Evolutionary conservation across 2,113 vertebrate species (phyloP).

Genomic region (Taxidea taxus): DNA sequence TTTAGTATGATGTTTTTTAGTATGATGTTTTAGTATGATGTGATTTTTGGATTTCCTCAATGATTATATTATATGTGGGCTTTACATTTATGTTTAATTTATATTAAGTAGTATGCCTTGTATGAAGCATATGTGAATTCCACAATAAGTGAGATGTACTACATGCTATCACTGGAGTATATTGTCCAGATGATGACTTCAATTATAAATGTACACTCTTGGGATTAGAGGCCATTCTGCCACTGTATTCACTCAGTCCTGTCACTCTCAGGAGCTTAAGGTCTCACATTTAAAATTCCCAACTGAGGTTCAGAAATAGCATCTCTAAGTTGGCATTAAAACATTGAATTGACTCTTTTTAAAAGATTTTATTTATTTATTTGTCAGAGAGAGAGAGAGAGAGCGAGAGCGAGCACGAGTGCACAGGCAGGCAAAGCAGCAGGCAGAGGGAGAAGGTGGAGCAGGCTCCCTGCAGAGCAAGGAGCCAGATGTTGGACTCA

Average conservation of each 20-base stretch:
- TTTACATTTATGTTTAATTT: slow-evolving; percentile 48
- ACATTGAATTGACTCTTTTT: slow-evolving; percentile 10
- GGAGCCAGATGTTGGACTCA: too few species aligned
- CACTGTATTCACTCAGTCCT: neutral
- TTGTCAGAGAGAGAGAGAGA: too few species aligned
- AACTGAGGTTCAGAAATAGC: slow-evolving; percentile 45
- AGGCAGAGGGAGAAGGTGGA: too few species aligned
- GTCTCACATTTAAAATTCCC: slow-evolving; percentile 53
- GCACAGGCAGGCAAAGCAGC: too few species aligned
- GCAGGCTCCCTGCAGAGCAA: too few species aligned
- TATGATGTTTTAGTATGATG: slow-evolving; percentile 27
- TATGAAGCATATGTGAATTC: neutral
- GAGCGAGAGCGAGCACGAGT: rapidly evolving
- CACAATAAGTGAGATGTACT: neutral
- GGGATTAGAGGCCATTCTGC: slow-evolving; percentile 2
- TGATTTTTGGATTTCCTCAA: slow-evolving; percentile 24
- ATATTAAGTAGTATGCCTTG: slow-evolving; percentile 8
- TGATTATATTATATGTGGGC: neutral
- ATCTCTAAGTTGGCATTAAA: slow-evolving; percentile 48
- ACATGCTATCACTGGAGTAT: neutral
- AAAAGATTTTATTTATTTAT: too few species aligned
- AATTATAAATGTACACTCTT: slow-evolving; percentile 9
- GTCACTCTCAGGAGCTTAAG: slow-evolving; percentile 42
- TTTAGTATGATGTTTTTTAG: neutral
- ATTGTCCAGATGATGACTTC: slow-evolving; percentile 16